These are phyloP conservation scores for Oreotrochilus melanogaster DNA, from an alignment of 2,113 vertebrate genomes.

Conservation along the genomic window DNA sequence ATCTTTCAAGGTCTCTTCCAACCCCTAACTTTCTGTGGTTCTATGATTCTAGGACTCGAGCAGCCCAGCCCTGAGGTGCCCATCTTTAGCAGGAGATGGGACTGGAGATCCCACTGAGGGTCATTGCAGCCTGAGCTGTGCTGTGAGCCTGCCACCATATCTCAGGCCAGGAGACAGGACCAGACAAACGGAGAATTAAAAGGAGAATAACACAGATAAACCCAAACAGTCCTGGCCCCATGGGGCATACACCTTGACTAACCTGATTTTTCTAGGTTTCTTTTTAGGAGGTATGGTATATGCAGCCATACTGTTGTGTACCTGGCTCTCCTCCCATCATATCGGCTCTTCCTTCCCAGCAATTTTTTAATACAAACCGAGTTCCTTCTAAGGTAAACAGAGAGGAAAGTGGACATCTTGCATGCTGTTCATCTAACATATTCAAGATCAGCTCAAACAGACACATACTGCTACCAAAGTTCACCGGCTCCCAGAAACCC, in stretches of 20 bases:
- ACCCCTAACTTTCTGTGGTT: too few relatives aligned
- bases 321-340: neutral
- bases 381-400: neutral
- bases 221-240: neutral
- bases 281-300: neutral
- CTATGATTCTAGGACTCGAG: neutral
- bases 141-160: neutral
- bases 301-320: accelerated
- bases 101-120: neutral
- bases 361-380: neutral
- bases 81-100: neutral
- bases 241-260: neutral
- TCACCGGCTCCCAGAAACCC: neutral
- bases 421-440: neutral
- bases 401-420: neutral
- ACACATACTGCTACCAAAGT: neutral
- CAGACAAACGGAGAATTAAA: neutral
- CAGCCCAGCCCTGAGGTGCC: neutral
- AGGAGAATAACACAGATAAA: neutral
- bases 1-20: too few relatives aligned
- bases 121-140: neutral
- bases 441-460: neutral
- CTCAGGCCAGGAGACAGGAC: neutral
- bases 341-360: neutral
- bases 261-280: neutral